Evolutionary conservation across 2,888 invertebrate species (phyloP).

Genomic region (Ormyrus nitidulus): DNA sequence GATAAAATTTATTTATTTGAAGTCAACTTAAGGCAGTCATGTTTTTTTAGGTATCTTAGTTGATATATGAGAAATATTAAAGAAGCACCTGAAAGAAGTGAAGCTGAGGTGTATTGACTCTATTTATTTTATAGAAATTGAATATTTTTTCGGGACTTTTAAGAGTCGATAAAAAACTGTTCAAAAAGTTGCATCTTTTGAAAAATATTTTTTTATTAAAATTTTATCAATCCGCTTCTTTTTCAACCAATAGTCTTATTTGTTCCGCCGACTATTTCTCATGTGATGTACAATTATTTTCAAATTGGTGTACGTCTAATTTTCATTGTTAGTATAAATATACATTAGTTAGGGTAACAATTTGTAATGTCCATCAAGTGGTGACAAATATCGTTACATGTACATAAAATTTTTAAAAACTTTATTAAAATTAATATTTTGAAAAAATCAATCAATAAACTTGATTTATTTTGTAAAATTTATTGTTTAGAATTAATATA

Average conservation of each 20-base stretch:
- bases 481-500: constrained; percentile 46
- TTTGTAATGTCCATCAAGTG: constrained; percentile 58
- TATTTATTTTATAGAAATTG: constrained; percentile 55
- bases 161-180: constrained; percentile 51
- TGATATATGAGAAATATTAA: constrained; percentile 55
- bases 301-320: constrained; percentile 56
- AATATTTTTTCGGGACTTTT: constrained; percentile 52
- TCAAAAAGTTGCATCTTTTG: constrained; percentile 48
- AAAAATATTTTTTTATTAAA: constrained; percentile 50
- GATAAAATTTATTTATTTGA: constrained; percentile 55
- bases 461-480: constrained; percentile 49
- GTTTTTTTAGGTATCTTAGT: constrained; percentile 56
- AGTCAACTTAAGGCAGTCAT: constrained; percentile 55
- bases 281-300: constrained; percentile 56
- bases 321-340: constrained; percentile 58
- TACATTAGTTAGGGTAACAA: constrained; percentile 58
- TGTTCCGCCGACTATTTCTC: constrained; percentile 52
- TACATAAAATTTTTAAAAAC: constrained; percentile 58
- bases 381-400: constrained; percentile 58
- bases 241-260: constrained; percentile 50
- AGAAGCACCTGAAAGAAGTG: constrained; percentile 54
- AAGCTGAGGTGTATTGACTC: constrained; percentile 54
- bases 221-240: constrained; percentile 49
- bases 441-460: constrained; percentile 46
- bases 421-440: constrained; percentile 57